phyloP scores from a whole-genome alignment of 2,113 vertebrate species.

The Percina caprodes region DNA sequence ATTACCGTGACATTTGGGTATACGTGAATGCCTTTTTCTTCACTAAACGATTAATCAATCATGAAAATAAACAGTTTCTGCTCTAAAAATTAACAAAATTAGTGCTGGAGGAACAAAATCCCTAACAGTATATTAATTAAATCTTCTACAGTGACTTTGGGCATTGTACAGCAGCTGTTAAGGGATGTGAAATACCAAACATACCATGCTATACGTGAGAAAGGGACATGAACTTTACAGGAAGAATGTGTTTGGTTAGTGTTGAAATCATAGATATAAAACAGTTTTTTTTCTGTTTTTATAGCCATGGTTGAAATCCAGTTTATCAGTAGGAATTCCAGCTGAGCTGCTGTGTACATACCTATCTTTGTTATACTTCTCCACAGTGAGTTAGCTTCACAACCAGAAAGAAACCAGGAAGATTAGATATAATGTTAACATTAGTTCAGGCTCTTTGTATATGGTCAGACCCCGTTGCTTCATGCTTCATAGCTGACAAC shows the following conservation, averaged over 20 bases:
- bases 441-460: background rate
- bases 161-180: background rate
- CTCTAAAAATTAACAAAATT: background rate
- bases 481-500: background rate
- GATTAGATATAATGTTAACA: background rate
- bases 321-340: constrained; percentile 28
- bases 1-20: too few species aligned
- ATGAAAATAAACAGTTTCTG: background rate
- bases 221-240: background rate
- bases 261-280: constrained; percentile 19
- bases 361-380: background rate
- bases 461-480: fast-evolving
- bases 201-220: background rate
- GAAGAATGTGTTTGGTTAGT: constrained; percentile 7
- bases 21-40: too few species aligned
- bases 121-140: background rate
- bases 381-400: background rate
- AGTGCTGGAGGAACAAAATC: background rate
- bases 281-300: too few species aligned
- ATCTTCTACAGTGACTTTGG: background rate
- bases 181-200: fast-evolving
- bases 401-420: background rate
- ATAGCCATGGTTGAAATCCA: constrained; percentile 22
- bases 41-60: background rate
- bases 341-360: background rate